phyloP scores from a whole-genome alignment of 37 sponge, comb jelly and placozoan genomes.

The Geodia barretti region DNA sequence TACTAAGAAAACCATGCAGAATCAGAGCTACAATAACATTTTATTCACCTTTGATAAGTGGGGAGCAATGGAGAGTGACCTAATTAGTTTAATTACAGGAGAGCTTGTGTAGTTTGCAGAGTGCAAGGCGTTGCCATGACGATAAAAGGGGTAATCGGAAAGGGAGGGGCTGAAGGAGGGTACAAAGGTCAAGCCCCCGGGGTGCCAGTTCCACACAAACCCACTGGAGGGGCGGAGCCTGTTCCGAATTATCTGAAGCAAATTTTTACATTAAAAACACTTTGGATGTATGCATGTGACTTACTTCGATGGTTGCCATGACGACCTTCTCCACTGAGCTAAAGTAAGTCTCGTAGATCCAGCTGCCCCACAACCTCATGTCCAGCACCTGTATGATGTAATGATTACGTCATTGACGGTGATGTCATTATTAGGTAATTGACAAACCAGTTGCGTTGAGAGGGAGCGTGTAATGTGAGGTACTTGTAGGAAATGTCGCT shows the following conservation, averaged over 20 bases:
- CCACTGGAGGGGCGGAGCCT: constrained; percentile 24
- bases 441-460: constrained; percentile 7
- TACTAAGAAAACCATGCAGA: not conserved
- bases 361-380: constrained; percentile 66
- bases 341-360: constrained; percentile 84
- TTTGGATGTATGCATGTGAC: no score
- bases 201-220: constrained; percentile 64
- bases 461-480: constrained; percentile 51
- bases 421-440: no score
- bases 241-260: constrained; percentile 61
- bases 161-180: constrained; percentile 23
- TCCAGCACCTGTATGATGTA: constrained; percentile 15
- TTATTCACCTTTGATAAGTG: constrained; percentile 33
- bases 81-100: constrained; percentile 48
- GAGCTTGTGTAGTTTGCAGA: constrained; percentile 40
- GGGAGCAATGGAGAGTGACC: constrained; percentile 8
- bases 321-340: constrained; percentile 74
- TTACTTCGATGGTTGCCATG: constrained; percentile 79
- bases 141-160: constrained; percentile 48
- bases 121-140: not conserved
- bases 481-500: constrained; percentile 76
- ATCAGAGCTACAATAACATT: not conserved
- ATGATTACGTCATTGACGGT: no score
- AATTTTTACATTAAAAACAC: not conserved
- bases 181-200: constrained; percentile 51